Conservation (phyloP, 2,888 invertebrate species). For the Synergus laeviventris region DNA sequence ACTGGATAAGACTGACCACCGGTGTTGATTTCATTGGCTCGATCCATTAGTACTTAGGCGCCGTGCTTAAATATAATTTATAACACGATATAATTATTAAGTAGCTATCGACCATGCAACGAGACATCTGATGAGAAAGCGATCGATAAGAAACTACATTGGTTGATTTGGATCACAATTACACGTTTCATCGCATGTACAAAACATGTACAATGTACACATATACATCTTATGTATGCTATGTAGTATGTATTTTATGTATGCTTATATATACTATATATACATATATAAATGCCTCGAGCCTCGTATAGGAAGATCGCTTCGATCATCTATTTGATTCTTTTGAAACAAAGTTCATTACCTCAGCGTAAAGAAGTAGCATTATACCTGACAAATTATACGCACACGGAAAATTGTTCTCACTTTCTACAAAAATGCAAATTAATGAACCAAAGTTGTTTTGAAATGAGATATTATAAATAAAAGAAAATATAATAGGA, state of each 20-base stretch:
- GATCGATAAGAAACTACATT: slow-evolving; percentile 32
- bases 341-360: slow-evolving; percentile 1
- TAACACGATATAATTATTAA: slow-evolving; percentile 34
- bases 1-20: slow-evolving; percentile 33
- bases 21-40: slow-evolving; percentile 31
- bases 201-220: neutral
- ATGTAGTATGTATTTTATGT: too few relatives aligned
- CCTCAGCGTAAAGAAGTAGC: slow-evolving; percentile 1
- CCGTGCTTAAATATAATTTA: slow-evolving; percentile 34
- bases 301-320: slow-evolving; percentile 3
- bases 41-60: slow-evolving; percentile 40
- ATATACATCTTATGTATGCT: neutral
- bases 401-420: slow-evolving; percentile 3
- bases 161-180: slow-evolving; percentile 30
- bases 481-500: too few relatives aligned
- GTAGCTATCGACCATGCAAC: slow-evolving; percentile 17
- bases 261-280: too few relatives aligned
- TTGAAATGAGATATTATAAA: too few relatives aligned
- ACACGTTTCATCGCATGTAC: neutral
- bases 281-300: neutral
- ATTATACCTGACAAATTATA: slow-evolving; percentile 9
- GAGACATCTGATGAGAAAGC: slow-evolving; percentile 11
- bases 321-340: slow-evolving; percentile 26
- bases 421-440: neutral
- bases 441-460: neutral